Evolutionary conservation across 2,113 vertebrate genomes (phyloP), one percentile per base, ranked within the genome.

Genomic region (Oreamnos americanus): DNA sequence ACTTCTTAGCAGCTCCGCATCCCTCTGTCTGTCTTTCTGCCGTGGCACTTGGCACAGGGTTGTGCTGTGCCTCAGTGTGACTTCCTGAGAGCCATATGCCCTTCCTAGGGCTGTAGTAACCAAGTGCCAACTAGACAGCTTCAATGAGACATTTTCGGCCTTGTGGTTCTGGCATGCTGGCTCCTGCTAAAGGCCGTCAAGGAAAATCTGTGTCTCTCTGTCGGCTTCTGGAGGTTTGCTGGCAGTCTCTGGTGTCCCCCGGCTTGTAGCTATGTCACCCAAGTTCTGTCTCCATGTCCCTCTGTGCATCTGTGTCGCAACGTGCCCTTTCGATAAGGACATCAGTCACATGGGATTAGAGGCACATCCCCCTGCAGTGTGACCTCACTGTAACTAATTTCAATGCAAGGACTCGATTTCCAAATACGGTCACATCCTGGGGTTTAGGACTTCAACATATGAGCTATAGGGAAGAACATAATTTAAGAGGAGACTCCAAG

Each of bases 161-260:
- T 33, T 39, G 0, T 6, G 2, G 1, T 55, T 16, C 23, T 0
- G 3, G 30, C 30, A 3, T 4, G 10, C 0, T 21, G 51, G 26
- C 7, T 71, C 47, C 58, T 28, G 51, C 79, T 23, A 13, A 23
- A 79, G 67, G 6, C 25, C 4, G 0, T 1, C 7, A 33, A 8
- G 39, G 26, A 57, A 26, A 67, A 51, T 39, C 12, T n/a, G 26
- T 39, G 45, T 76, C 60, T 62, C 21, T 82, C 36, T 17, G 47
- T 36, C 3, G 2, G 19, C 49, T 60, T 55, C 81, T 45, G 17
- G 33, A 25, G 85, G 17, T 39, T 23, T 47, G 14, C 13, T 33
- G 36, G 9, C 12, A 12, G 4, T 28, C 25, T 55, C 12, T 21
- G 53, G 21, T 0, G 3, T 10, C 36, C 60, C 30, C n/a, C 9